A percentile compares a stretch with the other conserved stretches of the same genome.
Evolutionary conservation across 2,797 vertebrate species (phyloP).

Genomic region (Betta splendens): DNA sequence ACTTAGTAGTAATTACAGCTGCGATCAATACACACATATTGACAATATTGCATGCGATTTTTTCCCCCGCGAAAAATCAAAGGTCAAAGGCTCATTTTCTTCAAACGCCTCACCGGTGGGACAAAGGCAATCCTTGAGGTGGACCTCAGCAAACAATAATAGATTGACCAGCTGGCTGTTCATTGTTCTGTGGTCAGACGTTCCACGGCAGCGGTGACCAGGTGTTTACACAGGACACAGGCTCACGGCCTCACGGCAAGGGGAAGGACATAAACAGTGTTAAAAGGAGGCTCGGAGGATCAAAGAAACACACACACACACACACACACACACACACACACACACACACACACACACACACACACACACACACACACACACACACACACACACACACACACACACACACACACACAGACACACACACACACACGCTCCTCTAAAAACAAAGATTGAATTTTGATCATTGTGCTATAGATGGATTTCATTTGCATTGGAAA

Average conservation of each 20-base stretch:
- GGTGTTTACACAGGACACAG: conserved; percentile 77
- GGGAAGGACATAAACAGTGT: conserved; percentile 57
- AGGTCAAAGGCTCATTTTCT: conserved; percentile 84
- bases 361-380: conserved; percentile 10
- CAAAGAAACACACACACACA: conserved; percentile 19
- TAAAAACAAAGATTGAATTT: conserved; percentile 38
- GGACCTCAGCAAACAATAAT: conserved; percentile 82
- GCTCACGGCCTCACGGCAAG: conserved; percentile 58
- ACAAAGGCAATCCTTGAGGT: conserved; percentile 69
- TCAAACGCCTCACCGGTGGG: conserved; percentile 81
- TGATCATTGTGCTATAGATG: conserved; percentile 22
- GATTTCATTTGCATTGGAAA: conserved; percentile 34
- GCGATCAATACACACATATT: conserved; percentile 72
- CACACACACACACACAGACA: conserved; percentile 6
- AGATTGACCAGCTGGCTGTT: conserved; percentile 77
- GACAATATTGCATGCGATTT: conserved; percentile 74
- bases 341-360: conserved; percentile 7
- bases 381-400: conserved; percentile 8
- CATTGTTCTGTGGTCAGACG: conserved; percentile 79
- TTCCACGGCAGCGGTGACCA: conserved; percentile 71
- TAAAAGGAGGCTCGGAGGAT: conserved; percentile 52
- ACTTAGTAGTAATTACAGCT: conserved; percentile 72
- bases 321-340: conserved; percentile 8
- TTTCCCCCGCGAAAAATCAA: conserved; percentile 76
- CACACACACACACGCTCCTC: conserved; percentile 12